Evolutionary conservation across 2,113 vertebrate species (phyloP), one percentile per base, ranked within the genome.

Genomic region (Lophius piscatorius): DNA sequence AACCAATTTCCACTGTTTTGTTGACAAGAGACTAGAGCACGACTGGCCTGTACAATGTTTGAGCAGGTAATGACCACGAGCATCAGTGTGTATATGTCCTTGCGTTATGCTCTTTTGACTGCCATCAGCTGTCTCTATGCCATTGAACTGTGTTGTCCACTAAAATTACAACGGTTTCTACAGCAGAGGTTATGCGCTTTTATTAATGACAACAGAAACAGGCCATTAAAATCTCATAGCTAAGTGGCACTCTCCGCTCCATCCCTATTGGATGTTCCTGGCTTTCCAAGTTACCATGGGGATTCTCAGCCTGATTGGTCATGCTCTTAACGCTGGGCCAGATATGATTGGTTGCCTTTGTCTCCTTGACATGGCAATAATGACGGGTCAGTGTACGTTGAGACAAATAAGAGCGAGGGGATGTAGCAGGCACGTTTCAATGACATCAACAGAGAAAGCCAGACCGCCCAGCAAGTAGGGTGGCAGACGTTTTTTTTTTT

Each of bases 311-410:
- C 67, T 59, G 81, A 87, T 90, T 87, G 83, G 86, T 40, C 70
- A 38, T 5, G 45, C 57, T 39, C 24, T 35, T 78, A 78, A 69
- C 28, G 7, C 18, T 44, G 57, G 61, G 74, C 47, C n/a, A 14
- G 45, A 71, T 65, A 63, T 78, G 82, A 88, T 86, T 90, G 86
- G 86, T 78, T 78, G 76, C 78, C 58, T 78, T 36, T 14, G 39
- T 90, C 86, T 87, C 88, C 88, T 90, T 90, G 88, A 88, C 86
- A 85, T 63, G 74, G 82, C 78, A 85, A 78, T 78, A 84, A 88
- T 75, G 80, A 73, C 74, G 81, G 83, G 83, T 88, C 85, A 80
- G 67, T 75, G 71, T 86, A 70, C 64, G 48, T 77, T 46, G 80
- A 83, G 80, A 85, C 56, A 85, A 77, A 81, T 76, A 74, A 74